A percentile compares a stretch with the other conserved stretches of the same genome.
Conservation (phyloP, 2,113 vertebrate genomes). For the Corythaixoides concolor region DNA sequence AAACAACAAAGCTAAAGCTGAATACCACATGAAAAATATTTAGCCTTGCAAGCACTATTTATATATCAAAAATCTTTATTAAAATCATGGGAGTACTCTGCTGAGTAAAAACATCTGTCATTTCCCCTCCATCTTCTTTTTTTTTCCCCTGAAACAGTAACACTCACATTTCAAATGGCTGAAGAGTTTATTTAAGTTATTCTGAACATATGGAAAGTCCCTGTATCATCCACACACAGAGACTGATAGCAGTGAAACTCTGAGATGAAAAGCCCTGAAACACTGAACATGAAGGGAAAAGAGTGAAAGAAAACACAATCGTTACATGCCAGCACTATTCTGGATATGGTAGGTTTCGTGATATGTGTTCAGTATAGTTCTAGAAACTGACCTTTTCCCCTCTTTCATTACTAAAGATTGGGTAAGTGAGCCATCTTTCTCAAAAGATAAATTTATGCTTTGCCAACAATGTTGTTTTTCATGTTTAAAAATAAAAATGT, state of each 20-base stretch:
- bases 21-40: constrained; percentile 52
- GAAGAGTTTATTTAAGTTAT: constrained; percentile 61
- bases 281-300: background rate
- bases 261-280: constrained; percentile 10
- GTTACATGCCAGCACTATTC: background rate
- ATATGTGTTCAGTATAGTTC: accelerated
- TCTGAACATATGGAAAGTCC: constrained; percentile 60
- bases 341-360: background rate
- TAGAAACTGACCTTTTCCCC: background rate
- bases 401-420: background rate
- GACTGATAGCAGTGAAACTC: constrained; percentile 21
- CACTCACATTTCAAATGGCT: constrained; percentile 55
- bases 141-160: constrained; percentile 33
- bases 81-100: constrained; percentile 44
- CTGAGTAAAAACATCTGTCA: constrained; percentile 66
- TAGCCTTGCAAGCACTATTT: constrained; percentile 50
- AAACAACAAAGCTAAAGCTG: constrained; percentile 14
- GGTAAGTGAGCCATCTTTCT: background rate
- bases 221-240: constrained; percentile 7
- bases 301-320: background rate
- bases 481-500: constrained; percentile 30
- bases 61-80: constrained; percentile 59
- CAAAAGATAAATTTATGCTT: background rate
- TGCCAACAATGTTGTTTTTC: background rate
- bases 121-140: constrained; percentile 34